These are phyloP conservation scores for Sorex fumeus DNA, from an alignment of 2,113 vertebrate genomes.

Conservation along the genomic window DNA sequence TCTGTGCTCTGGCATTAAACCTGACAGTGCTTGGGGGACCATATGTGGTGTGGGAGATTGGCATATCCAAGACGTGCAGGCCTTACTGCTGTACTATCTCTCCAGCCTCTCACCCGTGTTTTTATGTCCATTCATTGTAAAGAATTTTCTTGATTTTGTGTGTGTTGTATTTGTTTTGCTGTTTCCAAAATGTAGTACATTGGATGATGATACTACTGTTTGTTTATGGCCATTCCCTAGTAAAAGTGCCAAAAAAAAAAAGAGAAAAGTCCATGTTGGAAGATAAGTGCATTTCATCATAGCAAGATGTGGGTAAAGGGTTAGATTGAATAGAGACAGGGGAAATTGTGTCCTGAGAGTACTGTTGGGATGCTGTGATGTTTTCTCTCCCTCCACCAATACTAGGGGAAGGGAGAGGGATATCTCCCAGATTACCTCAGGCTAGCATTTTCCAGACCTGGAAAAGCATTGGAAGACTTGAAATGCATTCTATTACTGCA, in stretches of 20 bases:
- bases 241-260: constrained; percentile 48
- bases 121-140: not conserved
- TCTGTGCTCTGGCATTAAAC: no score
- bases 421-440: not conserved
- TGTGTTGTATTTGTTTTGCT: constrained; percentile 21
- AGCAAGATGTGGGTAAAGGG: not conserved
- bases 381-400: constrained; percentile 9
- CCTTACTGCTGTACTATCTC: no score
- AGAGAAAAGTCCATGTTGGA: constrained; percentile 8
- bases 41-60: no score
- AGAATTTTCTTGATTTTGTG: not conserved
- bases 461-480: not conserved
- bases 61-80: no score
- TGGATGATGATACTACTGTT: constrained; percentile 15
- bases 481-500: not conserved
- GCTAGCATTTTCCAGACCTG: not conserved
- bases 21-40: no score
- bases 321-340: constrained; percentile 31
- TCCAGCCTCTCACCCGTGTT: not conserved
- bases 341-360: not conserved
- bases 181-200: constrained; percentile 13
- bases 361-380: not conserved
- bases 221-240: constrained; percentile 9
- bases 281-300: constrained; percentile 36
- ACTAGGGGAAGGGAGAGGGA: not conserved